Evolutionary conservation across 2,797 vertebrate species (phyloP), one percentile per base, ranked within the genome.

Genomic region (Sebastolobus altivelis): DNA sequence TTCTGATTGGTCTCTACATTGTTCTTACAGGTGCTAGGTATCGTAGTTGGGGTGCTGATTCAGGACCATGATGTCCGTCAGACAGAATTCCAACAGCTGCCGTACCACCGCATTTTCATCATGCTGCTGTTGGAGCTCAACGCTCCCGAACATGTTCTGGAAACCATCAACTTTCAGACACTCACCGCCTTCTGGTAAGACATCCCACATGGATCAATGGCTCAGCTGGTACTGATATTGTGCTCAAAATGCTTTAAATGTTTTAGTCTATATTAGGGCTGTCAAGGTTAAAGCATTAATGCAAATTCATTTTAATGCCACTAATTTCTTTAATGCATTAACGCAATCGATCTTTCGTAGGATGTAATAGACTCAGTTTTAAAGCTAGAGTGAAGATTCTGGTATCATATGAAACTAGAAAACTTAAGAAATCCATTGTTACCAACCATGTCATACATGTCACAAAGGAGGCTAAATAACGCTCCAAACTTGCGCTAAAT

Each of bases 111-210:
- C 55, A 99, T 99, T 75, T 99, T 99, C 93, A 99, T 99, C 92
- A 99, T 99, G 99, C 93, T 99, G 91, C 95, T 99, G 58, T 85
- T 99, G 90, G 99, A 99, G 95, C 97, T 99, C 85, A 99, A 99
- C 58, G 99, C 99, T 72, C 99, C 99, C 0, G 99, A 99, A 86
- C 98, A 99, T 10, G 99, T 99, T 11, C 94, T 99, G 72, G 99
- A 99, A 92, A 99, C 99, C 82, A 99, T 99, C 93, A 99, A 99
- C 95, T 99, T 99, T 92, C 99, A 99, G 95, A 99, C 99, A 0
- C 98, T 99, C 83, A 99, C 99, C 20, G 99, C 99, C 85, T 99
- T 99, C 94, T 99, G 99, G 99, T 99, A 94, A 8, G 95, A 92
- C 43, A 49, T 8, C 46, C 46, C 46, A 49, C 46, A 49, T 20